Conservation (phyloP, 2,113 vertebrate species). For the Aegithalos caudatus region DNA sequence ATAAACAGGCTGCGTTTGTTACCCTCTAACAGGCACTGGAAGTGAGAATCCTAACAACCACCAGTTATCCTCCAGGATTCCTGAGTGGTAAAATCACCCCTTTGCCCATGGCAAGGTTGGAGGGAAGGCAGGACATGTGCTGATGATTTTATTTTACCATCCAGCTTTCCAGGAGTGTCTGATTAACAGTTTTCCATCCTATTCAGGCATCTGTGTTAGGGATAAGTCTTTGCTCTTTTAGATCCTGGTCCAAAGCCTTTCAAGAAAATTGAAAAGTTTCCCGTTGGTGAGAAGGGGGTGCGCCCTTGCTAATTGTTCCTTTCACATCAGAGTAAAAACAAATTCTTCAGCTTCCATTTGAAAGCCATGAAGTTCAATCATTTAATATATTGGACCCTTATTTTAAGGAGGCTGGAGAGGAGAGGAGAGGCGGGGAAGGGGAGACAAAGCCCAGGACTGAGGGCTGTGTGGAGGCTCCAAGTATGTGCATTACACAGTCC, state of each 20-base stretch:
- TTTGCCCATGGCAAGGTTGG: not conserved
- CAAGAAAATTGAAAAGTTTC: conserved; percentile 2
- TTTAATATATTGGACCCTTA: not conserved
- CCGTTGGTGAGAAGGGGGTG: not conserved
- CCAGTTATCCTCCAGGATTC: not conserved
- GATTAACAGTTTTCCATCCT: not conserved
- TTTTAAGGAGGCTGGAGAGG: not conserved
- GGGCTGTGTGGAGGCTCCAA: not conserved
- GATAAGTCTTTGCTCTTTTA: conserved; percentile 35
- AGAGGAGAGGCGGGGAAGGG: not conserved
- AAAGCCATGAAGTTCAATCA: not conserved
- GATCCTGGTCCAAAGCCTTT: conserved; percentile 32
- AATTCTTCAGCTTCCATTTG: conserved; percentile 10
- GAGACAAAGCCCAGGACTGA: not conserved
- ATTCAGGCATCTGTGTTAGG: conserved; percentile 18
- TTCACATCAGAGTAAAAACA: conserved; percentile 22
- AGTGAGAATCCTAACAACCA: not conserved
- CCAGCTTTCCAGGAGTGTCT: not conserved
- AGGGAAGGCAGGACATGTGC: not conserved
- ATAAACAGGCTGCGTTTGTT: not conserved
- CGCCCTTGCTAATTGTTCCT: conserved; percentile 5
- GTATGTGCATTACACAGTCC: accelerated
- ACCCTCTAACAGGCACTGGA: not conserved
- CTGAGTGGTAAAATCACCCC: not conserved
- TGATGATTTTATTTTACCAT: not conserved